Conservation (phyloP, 2,888 invertebrate genomes). For the Cephalotes varians region DNA sequence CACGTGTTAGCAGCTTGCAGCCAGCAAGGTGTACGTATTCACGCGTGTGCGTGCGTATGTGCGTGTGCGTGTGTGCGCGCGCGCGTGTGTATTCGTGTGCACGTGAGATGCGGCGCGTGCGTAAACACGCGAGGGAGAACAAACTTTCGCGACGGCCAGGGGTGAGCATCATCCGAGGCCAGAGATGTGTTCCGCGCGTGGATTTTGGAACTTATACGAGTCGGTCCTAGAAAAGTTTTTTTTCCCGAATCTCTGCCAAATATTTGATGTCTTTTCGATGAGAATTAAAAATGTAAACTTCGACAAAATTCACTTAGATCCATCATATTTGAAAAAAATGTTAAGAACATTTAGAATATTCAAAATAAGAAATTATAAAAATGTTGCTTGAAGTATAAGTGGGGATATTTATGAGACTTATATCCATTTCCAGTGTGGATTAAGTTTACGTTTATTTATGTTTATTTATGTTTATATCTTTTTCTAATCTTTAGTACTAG, state of each 20-base stretch:
- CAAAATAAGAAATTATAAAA: neutral
- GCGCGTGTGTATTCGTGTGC: neutral
- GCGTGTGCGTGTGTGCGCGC: neutral
- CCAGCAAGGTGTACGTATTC: neutral
- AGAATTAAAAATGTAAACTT: neutral
- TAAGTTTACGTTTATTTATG: too few species aligned
- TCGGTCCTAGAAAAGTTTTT: neutral
- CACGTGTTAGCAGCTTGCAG: constrained; percentile 48
- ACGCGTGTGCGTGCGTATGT: neutral
- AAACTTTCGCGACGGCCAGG: constrained; percentile 68
- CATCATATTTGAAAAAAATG: neutral
- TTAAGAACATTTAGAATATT: neutral
- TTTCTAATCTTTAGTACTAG: too few species aligned
- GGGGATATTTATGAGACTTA: neutral
- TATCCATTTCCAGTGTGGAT: too few species aligned
- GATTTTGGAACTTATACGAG: neutral
- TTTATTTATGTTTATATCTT: too few species aligned
- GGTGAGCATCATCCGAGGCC: constrained; percentile 58
- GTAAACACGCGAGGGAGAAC: constrained; percentile 67
- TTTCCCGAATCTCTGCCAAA: neutral
- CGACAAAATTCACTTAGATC: neutral
- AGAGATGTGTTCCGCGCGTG: neutral
- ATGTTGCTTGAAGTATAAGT: neutral
- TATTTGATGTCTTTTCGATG: neutral
- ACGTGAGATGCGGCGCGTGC: constrained; percentile 67